Evolutionary conservation across 2,888 invertebrate species (phyloP).

Genomic region (Theretra japonica): DNA sequence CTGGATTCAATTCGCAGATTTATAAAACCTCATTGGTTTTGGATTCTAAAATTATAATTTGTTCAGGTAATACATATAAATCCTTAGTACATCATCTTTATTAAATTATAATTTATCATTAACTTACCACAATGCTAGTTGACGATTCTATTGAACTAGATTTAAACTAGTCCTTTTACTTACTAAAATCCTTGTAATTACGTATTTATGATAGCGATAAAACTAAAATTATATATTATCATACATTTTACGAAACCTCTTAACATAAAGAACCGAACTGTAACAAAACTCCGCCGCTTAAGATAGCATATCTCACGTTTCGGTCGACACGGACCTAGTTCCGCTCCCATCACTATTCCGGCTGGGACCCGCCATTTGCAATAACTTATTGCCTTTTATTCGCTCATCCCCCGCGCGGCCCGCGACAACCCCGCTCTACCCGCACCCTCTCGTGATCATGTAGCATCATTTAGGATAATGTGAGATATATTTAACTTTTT

Average conservation of each 20-base stretch:
- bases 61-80: not conserved
- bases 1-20: no score
- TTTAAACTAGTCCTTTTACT: no score
- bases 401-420: constrained; percentile 36
- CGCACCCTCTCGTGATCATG: constrained; percentile 32
- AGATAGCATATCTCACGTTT: constrained; percentile 3
- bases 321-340: not conserved
- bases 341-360: constrained; percentile 35
- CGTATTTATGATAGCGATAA: not conserved
- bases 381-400: constrained; percentile 64
- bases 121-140: no score
- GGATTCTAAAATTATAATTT: not conserved
- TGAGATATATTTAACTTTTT: constrained; percentile 32
- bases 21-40: not conserved
- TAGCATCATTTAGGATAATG: constrained; percentile 45
- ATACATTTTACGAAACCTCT: not conserved
- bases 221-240: not conserved
- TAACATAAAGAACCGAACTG: not conserved
- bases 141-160: no score
- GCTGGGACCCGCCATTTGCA: constrained; percentile 53
- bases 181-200: no score
- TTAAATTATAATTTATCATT: no score
- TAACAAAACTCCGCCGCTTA: not conserved
- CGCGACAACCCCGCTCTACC: constrained; percentile 21
- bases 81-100: not conserved